These are phyloP conservation scores for Achroia grisella DNA, from an alignment of 1,140 invertebrate species.

Conservation along the genomic window DNA sequence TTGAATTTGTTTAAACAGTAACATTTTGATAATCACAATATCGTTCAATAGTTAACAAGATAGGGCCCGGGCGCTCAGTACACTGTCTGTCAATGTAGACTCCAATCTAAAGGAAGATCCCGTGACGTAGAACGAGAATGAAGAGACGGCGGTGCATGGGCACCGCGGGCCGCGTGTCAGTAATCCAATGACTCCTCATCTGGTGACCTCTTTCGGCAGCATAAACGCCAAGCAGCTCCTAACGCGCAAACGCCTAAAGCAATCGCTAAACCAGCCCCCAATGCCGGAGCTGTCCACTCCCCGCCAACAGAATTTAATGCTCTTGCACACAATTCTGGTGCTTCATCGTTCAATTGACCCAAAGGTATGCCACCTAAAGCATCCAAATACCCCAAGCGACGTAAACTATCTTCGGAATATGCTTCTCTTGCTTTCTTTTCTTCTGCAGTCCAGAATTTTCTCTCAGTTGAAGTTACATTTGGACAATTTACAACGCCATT, in stretches of 20 bases:
- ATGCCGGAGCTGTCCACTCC: conserved; percentile 60
- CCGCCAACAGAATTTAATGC: conserved; percentile 36
- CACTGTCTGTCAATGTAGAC: conserved; percentile 69
- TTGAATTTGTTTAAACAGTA: too few species aligned
- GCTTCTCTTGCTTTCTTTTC: conserved; percentile 67
- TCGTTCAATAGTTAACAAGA: conserved; percentile 31
- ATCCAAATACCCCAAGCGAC: conserved; percentile 73
- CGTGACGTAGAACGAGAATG: conserved; percentile 56
- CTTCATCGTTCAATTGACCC: conserved; percentile 77
- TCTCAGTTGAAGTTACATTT: conserved; percentile 68
- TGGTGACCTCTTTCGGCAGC: conserved; percentile 68
- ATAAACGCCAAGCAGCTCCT: conserved; percentile 62
- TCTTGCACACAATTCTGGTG: conserved; percentile 77
- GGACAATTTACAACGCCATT: conserved; percentile 92
- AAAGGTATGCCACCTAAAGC: conserved; percentile 57
- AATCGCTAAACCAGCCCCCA: conserved; percentile 57
- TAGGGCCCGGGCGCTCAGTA: conserved; percentile 55
- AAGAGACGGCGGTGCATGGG: conserved; percentile 55
- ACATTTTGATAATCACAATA: too few species aligned
- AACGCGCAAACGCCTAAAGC: conserved; percentile 53
- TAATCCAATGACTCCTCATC: conserved; percentile 68
- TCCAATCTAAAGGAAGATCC: conserved; percentile 67
- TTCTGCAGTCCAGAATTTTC: conserved; percentile 57
- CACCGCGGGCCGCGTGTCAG: conserved; percentile 72
- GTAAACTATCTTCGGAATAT: conserved; percentile 74